phyloP scores from a whole-genome alignment of 1,140 invertebrate species.

The Eurytemora carolleeae region DNA sequence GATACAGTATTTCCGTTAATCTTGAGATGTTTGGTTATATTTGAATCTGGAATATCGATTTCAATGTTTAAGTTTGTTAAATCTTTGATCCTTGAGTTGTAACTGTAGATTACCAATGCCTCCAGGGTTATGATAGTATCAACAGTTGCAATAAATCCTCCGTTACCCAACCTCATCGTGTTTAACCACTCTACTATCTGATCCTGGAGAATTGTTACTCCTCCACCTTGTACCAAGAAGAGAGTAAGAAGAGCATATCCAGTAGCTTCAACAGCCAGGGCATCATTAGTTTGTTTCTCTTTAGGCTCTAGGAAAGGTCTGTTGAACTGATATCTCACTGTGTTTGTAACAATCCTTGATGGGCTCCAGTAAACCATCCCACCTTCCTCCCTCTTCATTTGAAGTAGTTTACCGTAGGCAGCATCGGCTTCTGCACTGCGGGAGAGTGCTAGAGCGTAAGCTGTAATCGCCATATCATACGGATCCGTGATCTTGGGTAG shows the following conservation, averaged over 20 bases:
- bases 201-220: slow-evolving; percentile 25
- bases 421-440: slow-evolving; percentile 26
- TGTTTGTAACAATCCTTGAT: slow-evolving; percentile 23
- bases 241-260: slow-evolving; percentile 37
- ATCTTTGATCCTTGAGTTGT: slow-evolving; percentile 34
- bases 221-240: slow-evolving; percentile 25
- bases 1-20: slow-evolving; percentile 13
- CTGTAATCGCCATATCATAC: slow-evolving; percentile 31
- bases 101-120: slow-evolving; percentile 36
- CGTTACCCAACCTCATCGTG: slow-evolving; percentile 33
- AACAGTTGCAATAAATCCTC: slow-evolving; percentile 36
- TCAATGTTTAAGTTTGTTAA: slow-evolving; percentile 33
- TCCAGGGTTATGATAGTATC: slow-evolving; percentile 38
- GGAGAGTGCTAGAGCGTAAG: slow-evolving; percentile 29
- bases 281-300: slow-evolving; percentile 26
- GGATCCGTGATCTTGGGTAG: slow-evolving; percentile 26
- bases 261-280: slow-evolving; percentile 33
- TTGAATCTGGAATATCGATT: slow-evolving; percentile 18
- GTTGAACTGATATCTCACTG: slow-evolving; percentile 28
- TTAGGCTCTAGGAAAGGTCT: slow-evolving; percentile 30
- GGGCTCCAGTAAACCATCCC: slow-evolving; percentile 32
- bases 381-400: slow-evolving; percentile 23
- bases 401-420: slow-evolving; percentile 20
- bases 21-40: slow-evolving; percentile 3
- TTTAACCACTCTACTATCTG: slow-evolving; percentile 38